A percentile compares a stretch with the other conserved stretches of the same genome.
Evolutionary conservation across 2,888 invertebrate species (phyloP).

Genomic region (Pilophorus perplexus): DNA sequence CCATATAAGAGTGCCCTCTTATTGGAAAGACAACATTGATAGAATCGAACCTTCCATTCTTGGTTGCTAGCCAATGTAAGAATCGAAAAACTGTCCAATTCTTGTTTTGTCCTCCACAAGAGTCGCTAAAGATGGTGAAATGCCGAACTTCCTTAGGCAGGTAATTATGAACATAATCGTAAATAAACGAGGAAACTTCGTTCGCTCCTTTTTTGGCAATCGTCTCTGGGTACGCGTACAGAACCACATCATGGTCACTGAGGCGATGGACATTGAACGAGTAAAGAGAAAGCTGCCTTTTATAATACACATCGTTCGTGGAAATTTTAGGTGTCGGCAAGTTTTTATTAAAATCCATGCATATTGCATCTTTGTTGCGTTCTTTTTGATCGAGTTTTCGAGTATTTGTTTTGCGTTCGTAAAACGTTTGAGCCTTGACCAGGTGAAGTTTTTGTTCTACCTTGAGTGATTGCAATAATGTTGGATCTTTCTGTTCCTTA

Average conservation of each 20-base stretch:
- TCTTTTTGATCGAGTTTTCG: not conserved
- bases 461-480: not conserved
- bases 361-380: slow-evolving; percentile 13
- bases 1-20: too few relatives aligned
- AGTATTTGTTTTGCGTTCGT: slow-evolving; percentile 4
- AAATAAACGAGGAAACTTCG: slow-evolving; percentile 41
- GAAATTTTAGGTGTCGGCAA: slow-evolving; percentile 42
- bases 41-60: too few relatives aligned
- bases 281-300: slow-evolving; percentile 36
- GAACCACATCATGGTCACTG: slow-evolving; percentile 6
- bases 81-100: too few relatives aligned
- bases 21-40: too few relatives aligned
- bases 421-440: slow-evolving; percentile 25
- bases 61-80: too few relatives aligned
- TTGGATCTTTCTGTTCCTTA: not conserved
- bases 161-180: slow-evolving; percentile 30
- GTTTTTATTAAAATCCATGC: slow-evolving; percentile 44
- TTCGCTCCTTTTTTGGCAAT: slow-evolving; percentile 41
- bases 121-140: slow-evolving; percentile 16
- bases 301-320: slow-evolving; percentile 44
- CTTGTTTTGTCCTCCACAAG: too few relatives aligned
- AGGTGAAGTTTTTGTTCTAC: not conserved
- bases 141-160: slow-evolving; percentile 11
- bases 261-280: slow-evolving; percentile 42
- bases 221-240: slow-evolving; percentile 39